Percentiles rank a stretch among this genome's conserved stretches.
These are phyloP conservation scores for Gambusia holbrooki DNA, from an alignment of 2,113 vertebrate genomes.

Conservation along the genomic window DNA sequence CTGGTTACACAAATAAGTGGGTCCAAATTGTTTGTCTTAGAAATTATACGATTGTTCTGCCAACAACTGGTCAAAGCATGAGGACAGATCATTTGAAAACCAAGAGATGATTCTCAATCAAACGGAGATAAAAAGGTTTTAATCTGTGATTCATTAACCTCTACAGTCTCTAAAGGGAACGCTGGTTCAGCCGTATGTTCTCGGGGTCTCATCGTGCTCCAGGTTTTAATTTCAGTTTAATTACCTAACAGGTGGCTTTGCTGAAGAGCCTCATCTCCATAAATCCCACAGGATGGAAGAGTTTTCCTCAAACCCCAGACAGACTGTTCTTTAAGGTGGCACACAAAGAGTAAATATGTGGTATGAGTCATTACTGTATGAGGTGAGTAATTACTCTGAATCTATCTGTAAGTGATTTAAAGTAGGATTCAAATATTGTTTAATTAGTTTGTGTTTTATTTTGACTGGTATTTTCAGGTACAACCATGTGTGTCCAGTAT, in stretches of 20 bases:
- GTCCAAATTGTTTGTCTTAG: background rate
- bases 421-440: background rate
- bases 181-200: slow-evolving; percentile 17
- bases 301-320: background rate
- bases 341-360: slow-evolving; percentile 1
- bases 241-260: slow-evolving; percentile 31
- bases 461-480: background rate
- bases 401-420: background rate
- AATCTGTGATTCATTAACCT: slow-evolving; percentile 25
- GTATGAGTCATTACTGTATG: background rate
- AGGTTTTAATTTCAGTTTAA: slow-evolving; percentile 33
- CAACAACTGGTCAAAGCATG: background rate
- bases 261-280: slow-evolving; percentile 15
- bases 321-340: slow-evolving; percentile 1
- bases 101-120: slow-evolving; percentile 4
- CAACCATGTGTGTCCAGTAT: background rate
- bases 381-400: background rate
- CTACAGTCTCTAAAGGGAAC: background rate
- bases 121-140: slow-evolving; percentile 7
- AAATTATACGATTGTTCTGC: background rate
- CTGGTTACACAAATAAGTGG: background rate
- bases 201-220: slow-evolving; percentile 6
- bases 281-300: slow-evolving; percentile 8
- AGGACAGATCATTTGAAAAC: slow-evolving; percentile 2
- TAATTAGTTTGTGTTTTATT: too few species aligned